These are phyloP conservation scores for Synergus itoensis DNA, from an alignment of 2,888 invertebrate species.

Conservation along the genomic window DNA sequence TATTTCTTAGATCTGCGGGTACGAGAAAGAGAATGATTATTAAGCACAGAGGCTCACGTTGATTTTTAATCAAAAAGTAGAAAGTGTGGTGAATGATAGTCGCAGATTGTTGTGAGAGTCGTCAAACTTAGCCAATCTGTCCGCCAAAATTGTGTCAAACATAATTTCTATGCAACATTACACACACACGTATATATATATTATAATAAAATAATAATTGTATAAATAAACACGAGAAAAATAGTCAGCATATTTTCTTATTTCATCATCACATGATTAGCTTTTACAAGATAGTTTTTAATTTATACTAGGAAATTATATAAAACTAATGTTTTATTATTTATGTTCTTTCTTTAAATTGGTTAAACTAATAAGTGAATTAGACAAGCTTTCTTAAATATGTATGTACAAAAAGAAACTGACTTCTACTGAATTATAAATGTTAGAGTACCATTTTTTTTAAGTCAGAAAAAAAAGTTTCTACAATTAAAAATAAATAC, in stretches of 20 bases:
- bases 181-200: slow-evolving; percentile 61
- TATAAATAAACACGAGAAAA: slow-evolving; percentile 70
- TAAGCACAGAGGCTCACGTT: slow-evolving; percentile 64
- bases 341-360: neutral
- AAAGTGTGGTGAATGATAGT: slow-evolving; percentile 60
- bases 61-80: slow-evolving; percentile 66
- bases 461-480: neutral
- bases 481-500: neutral
- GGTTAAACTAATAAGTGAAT: neutral
- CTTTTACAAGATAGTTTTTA: neutral
- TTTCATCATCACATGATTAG: slow-evolving; percentile 43
- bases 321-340: neutral
- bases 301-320: neutral
- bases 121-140: slow-evolving; percentile 63
- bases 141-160: slow-evolving; percentile 71
- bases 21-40: slow-evolving; percentile 56
- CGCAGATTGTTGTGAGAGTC: slow-evolving; percentile 63
- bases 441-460: neutral
- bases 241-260: slow-evolving; percentile 59
- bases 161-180: slow-evolving; percentile 68
- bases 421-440: neutral
- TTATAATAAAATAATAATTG: slow-evolving; percentile 70
- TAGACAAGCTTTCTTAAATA: neutral
- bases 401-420: slow-evolving; percentile 14
- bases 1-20: slow-evolving; percentile 24